Evolutionary conservation across 1,140 invertebrate species (phyloP).

Genomic region (Drosophila hydei): DNA sequence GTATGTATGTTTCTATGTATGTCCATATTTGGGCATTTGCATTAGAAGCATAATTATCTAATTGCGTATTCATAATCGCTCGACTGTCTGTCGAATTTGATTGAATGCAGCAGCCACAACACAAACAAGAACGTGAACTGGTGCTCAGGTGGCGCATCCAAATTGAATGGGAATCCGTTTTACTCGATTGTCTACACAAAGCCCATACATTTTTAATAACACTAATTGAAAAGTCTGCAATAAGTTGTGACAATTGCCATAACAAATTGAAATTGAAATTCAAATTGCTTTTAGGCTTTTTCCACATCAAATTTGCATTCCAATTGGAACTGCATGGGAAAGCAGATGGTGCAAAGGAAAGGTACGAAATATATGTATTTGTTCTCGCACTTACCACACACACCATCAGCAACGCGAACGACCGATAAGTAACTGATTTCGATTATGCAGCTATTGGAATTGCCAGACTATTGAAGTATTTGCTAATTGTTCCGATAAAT

Average conservation of each 20-base stretch:
- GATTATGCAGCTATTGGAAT: too few relatives aligned
- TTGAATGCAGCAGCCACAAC: constrained; percentile 47
- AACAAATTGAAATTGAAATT: constrained; percentile 43
- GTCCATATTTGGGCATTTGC: background rate
- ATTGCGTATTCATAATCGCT: constrained; percentile 69
- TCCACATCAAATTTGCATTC: constrained; percentile 7
- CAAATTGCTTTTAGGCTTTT: constrained; percentile 1
- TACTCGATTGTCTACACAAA: constrained; percentile 31
- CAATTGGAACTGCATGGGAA: constrained; percentile 8
- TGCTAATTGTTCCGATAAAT: too few relatives aligned
- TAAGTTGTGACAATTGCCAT: constrained; percentile 59
- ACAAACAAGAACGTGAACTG: constrained; percentile 23
- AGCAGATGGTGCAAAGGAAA: background rate
- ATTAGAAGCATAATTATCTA: constrained; percentile 63
- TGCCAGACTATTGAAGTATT: too few relatives aligned
- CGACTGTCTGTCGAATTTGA: constrained; percentile 62
- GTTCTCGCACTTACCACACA: constrained; percentile 4
- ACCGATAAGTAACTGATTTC: too few relatives aligned
- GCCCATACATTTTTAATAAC: constrained; percentile 72
- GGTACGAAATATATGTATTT: background rate
- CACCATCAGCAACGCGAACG: background rate
- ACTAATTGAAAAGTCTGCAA: constrained; percentile 68
- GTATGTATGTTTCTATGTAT: background rate
- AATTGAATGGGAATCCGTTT: constrained; percentile 59
- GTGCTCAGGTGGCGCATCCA: constrained; percentile 31